Evolutionary conservation across 2,797 vertebrate species (phyloP), one percentile per base, ranked within the genome.

Genomic region (Takifugu rubripes): DNA sequence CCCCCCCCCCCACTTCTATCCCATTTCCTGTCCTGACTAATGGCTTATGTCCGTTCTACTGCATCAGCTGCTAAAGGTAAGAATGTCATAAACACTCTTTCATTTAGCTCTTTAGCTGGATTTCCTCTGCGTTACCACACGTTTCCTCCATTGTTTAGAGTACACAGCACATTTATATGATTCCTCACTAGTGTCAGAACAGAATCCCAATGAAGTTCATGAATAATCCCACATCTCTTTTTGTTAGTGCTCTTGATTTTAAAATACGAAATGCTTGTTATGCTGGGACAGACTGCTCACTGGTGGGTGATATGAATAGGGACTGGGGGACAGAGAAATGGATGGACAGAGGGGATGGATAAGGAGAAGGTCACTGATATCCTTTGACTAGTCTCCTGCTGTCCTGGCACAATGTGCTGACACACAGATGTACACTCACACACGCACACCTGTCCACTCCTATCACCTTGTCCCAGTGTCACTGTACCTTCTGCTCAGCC

Each of bases 31-130:
- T 14, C 36, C 36, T 40, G 36, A 40, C 36, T 40, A 40, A 40
- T 40, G 64, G 54, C 54, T 44, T 66, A 50, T 77, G 70, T 63
- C 45, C 56, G 71, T 59, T 58, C 33, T 78, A 36, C 62, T 70
- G 54, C 51, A 77, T 64, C 86, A 91, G 91, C 84, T 64, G 72
- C 84, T 47, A 91, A 91, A 90, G 91, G 91, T 91, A 92, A 89
- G 90, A 75, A 66, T 64, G 56, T 55, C 56, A 59, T 21, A 17
- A 48, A n/a, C 66, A 61, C 53, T 44, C 65, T 59, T 70, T 47
- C 66, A 64, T 73, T 74, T 61, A 45, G 45, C 52, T 56, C 42
- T 66, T 60, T 65, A 58, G 64, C 36, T 51, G 56, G 48, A 47
- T 66, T 42, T 61, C 57, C 31, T 56, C 50, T 36, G 64, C 26